Evolutionary conservation across 2,113 vertebrate genomes (phyloP).

Genomic region (Phrynocephalus versicolor): DNA sequence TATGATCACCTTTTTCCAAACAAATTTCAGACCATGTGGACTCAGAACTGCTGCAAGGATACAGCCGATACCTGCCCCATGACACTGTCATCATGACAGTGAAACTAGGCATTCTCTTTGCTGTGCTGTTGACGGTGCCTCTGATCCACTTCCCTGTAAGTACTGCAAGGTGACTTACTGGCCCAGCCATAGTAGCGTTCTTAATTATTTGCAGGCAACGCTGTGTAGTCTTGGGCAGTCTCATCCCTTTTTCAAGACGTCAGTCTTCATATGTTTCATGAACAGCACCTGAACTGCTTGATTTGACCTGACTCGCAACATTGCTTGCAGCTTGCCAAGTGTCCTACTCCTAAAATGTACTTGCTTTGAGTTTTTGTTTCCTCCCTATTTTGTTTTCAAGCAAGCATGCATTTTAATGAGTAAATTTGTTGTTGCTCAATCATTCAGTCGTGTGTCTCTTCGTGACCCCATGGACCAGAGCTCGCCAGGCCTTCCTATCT

Average conservation of each 20-base stretch:
- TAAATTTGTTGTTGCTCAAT: no score
- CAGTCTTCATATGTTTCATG: constrained; percentile 69
- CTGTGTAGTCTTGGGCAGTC: constrained; percentile 67
- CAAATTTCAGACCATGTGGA: constrained; percentile 81
- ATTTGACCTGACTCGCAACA: constrained; percentile 67
- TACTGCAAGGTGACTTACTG: constrained; percentile 57
- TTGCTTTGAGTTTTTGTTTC: constrained; percentile 57
- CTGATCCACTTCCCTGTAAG: constrained; percentile 97
- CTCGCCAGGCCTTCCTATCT: no score
- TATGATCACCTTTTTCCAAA: constrained; percentile 31
- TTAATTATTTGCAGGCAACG: constrained; percentile 74
- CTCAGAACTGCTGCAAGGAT: constrained; percentile 86
- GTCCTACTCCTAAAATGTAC: constrained; percentile 65
- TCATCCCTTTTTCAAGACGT: constrained; percentile 73
- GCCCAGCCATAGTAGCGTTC: constrained; percentile 24
- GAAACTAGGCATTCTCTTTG: constrained; percentile 84
- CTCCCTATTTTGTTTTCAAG: constrained; percentile 71
- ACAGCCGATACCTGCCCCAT: constrained; percentile 80
- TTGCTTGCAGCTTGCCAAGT: constrained; percentile 75
- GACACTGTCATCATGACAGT: constrained; percentile 86
- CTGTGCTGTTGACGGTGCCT: constrained; percentile 90
- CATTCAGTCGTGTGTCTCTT: no score
- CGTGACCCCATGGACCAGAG: no score
- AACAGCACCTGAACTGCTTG: constrained; percentile 71
- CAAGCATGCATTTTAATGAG: constrained; percentile 46